Conservation (phyloP, 2,113 vertebrate genomes). For the Saimiri boliviensis region DNA sequence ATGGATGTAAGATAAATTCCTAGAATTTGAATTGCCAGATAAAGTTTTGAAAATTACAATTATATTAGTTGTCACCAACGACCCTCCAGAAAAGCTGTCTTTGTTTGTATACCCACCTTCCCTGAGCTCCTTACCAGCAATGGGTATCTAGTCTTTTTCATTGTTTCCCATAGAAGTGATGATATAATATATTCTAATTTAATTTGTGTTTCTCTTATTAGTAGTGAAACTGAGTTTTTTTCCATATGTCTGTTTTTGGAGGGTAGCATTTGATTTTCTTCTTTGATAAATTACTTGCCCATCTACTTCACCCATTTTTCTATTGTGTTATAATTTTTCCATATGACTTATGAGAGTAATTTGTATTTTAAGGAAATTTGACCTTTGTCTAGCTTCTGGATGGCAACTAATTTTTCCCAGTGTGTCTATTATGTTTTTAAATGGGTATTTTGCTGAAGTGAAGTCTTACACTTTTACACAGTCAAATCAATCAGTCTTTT, state of each 20-base stretch:
- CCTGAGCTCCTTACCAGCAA: not conserved
- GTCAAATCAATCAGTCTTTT: slow-evolving; percentile 3
- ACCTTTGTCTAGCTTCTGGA: not conserved
- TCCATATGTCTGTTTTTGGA: not conserved
- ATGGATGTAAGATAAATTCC: not conserved
- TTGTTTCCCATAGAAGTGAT: not conserved
- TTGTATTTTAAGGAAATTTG: not conserved
- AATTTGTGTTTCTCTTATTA: not conserved
- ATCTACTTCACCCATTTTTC: not conserved
- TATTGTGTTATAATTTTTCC: not conserved
- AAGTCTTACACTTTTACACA: not conserved
- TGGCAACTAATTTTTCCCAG: not conserved
- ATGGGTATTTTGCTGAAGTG: not conserved
- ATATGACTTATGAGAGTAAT: not conserved
- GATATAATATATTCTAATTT: not conserved
- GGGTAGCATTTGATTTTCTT: not conserved
- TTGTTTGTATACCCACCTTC: fast-evolving
- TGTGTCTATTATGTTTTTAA: not conserved
- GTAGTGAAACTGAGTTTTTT: not conserved
- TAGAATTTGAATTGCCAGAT: not conserved
- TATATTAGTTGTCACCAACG: not conserved
- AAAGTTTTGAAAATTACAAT: not conserved
- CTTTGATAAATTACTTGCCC: not conserved
- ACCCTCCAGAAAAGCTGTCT: not conserved
- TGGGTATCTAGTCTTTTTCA: fast-evolving